A percentile compares a stretch with the other conserved stretches of the same genome.
phyloP scores from a whole-genome alignment of 1,140 invertebrate species.

The Drosophila trapezifrons region DNA sequence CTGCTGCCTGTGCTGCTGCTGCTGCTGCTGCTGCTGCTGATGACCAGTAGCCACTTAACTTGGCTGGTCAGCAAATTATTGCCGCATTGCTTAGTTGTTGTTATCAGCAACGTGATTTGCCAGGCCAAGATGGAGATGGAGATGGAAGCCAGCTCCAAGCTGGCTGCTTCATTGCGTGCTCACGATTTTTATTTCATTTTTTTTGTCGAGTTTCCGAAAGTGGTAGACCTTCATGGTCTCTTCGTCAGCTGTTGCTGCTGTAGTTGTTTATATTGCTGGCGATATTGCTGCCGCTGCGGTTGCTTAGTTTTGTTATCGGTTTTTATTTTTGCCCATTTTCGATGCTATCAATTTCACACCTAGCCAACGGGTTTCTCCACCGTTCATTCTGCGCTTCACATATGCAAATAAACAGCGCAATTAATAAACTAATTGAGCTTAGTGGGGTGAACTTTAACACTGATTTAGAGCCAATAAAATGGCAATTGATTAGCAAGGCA shows the following conservation, averaged over 20 bases:
- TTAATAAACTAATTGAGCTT: conserved; percentile 59
- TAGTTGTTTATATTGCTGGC: conserved; percentile 27
- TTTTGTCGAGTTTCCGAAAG: conserved; percentile 79
- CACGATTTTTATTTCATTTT: conserved; percentile 61
- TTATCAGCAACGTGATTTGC: conserved; percentile 78
- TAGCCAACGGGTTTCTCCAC: conserved; percentile 64
- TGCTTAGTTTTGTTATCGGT: conserved; percentile 69
- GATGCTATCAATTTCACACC: conserved; percentile 78
- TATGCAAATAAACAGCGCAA: conserved; percentile 33
- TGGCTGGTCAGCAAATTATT: conserved; percentile 70
- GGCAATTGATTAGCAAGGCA: conserved; percentile 58
- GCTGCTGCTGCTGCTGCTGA: conserved; percentile 50
- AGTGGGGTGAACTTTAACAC: conserved; percentile 39
- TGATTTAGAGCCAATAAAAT: conserved; percentile 37
- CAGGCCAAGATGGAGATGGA: conserved; percentile 51
- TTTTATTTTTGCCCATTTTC: conserved; percentile 54
- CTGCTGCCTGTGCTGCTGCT: conserved; percentile 15
- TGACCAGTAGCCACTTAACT: conserved; percentile 75
- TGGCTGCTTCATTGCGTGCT: conserved; percentile 61
- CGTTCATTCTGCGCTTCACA: conserved; percentile 20
- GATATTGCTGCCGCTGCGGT: conserved; percentile 29
- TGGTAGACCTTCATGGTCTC: conserved; percentile 77
- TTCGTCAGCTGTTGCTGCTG: conserved; percentile 50
- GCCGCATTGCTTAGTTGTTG: conserved; percentile 79
- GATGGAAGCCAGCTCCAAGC: conserved; percentile 42